phyloP scores from a whole-genome alignment of 2,888 invertebrate species.

The Cataglyphis cursor region DNA sequence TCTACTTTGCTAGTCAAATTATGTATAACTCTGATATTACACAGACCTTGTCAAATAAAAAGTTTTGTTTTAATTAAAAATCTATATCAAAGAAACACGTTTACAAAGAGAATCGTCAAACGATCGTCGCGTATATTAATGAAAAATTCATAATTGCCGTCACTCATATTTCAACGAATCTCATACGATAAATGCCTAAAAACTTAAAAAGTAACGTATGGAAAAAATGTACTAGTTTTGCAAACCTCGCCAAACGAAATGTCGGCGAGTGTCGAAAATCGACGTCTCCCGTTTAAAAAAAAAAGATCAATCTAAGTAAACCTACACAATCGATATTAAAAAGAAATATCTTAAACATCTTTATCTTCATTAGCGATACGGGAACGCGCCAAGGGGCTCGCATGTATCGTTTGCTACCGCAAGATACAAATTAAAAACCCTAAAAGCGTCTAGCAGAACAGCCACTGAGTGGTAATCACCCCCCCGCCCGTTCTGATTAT shows the following conservation, averaged over 20 bases:
- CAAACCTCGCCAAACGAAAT: constrained; percentile 13
- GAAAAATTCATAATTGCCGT: constrained; percentile 23
- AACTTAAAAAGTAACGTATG: constrained; percentile 17
- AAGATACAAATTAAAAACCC: background rate
- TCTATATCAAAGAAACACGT: constrained; percentile 1
- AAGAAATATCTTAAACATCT: constrained; percentile 66
- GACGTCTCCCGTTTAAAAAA: constrained; percentile 60
- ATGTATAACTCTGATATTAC: background rate
- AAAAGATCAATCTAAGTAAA: constrained; percentile 63
- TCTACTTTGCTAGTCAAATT: constrained; percentile 1
- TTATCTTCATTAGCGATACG: constrained; percentile 65
- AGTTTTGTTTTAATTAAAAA: constrained; percentile 28
- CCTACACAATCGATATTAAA: constrained; percentile 65
- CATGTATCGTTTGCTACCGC: background rate
- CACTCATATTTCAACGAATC: constrained; percentile 10
- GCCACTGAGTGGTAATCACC: background rate
- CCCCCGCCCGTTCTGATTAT: background rate
- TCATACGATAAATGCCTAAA: constrained; percentile 36
- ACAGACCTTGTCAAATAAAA: background rate
- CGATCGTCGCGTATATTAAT: background rate
- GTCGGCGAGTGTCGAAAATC: constrained; percentile 11
- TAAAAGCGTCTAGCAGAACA: background rate
- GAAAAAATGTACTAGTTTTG: background rate
- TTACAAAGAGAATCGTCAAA: constrained; percentile 5
- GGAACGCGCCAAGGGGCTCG: constrained; percentile 48